A percentile compares a stretch with the other conserved stretches of the same genome.
phyloP scores from a whole-genome alignment of 2,797 vertebrate genomes.

The Graptemys geographica region DNA sequence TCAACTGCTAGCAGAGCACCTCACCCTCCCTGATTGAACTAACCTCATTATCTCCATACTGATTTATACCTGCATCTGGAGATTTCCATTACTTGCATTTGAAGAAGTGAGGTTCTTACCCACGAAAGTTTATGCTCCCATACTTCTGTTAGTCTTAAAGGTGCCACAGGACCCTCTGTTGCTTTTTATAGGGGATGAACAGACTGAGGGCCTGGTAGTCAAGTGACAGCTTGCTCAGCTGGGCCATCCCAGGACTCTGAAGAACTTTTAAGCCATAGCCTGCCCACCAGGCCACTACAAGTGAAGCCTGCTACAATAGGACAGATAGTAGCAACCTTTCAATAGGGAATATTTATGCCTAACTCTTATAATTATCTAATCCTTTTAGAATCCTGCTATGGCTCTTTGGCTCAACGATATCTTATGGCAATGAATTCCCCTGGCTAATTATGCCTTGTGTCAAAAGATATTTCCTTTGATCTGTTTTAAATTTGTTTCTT shows the following conservation, averaged over 20 bases:
- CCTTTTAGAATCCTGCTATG: constrained; percentile 24
- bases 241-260: not conserved
- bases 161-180: too few relatives aligned
- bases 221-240: not conserved
- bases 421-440: constrained; percentile 23
- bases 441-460: constrained; percentile 49
- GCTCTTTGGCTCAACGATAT: constrained; percentile 26
- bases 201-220: too few relatives aligned
- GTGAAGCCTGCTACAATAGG: not conserved
- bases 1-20: too few relatives aligned
- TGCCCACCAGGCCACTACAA: not conserved
- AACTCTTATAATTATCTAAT: constrained; percentile 48
- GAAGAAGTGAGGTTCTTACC: too few relatives aligned
- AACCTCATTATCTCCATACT: too few relatives aligned
- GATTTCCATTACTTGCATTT: too few relatives aligned
- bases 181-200: too few relatives aligned
- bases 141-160: too few relatives aligned
- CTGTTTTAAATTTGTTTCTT: constrained; percentile 52
- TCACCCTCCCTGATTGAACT: too few relatives aligned
- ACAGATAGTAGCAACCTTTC: not conserved
- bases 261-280: not conserved
- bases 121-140: too few relatives aligned
- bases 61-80: too few relatives aligned
- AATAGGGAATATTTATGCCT: not conserved
- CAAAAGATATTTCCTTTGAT: constrained; percentile 54